These are phyloP conservation scores for Champsocephalus esox DNA, from an alignment of 2,797 vertebrate genomes.

Conservation along the genomic window DNA sequence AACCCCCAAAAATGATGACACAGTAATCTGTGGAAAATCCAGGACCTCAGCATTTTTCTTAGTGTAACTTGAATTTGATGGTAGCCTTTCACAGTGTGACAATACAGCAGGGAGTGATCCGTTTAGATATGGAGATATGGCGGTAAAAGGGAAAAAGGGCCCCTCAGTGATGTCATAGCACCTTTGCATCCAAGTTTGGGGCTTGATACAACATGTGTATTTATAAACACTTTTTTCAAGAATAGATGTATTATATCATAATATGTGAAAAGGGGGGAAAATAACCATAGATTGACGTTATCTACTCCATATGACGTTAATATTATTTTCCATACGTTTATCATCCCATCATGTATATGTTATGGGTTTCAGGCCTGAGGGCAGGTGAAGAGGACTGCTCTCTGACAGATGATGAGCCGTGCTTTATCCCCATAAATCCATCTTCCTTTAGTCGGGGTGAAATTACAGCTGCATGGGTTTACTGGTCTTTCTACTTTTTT, in stretches of 20 bases:
- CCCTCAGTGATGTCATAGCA: conserved; percentile 23
- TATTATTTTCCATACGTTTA: conserved; percentile 29
- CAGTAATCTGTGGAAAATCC: conserved; percentile 66
- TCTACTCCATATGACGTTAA: neutral
- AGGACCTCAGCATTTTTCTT: conserved; percentile 68
- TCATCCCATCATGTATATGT: conserved; percentile 32
- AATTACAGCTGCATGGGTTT: conserved; percentile 21
- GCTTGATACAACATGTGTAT: conserved; percentile 2
- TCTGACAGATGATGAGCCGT: conserved; percentile 35
- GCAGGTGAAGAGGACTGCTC: conserved; percentile 23
- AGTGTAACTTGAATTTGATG: conserved; percentile 64
- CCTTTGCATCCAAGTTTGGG: conserved; percentile 18
- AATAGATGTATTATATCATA: neutral
- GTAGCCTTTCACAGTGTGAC: conserved; percentile 47
- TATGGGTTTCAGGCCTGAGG: conserved; percentile 21
- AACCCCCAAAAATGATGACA: conserved; percentile 77
- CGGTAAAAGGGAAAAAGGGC: neutral
- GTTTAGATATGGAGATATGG: conserved; percentile 16
- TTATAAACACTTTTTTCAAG: conserved; percentile 1
- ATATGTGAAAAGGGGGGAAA: neutral
- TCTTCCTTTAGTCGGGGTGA: conserved; percentile 42
- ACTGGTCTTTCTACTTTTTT: conserved; percentile 32
- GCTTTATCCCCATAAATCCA: conserved; percentile 35
- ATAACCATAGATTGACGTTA: neutral
- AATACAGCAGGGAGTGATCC: conserved; percentile 33